Evolutionary conservation across 1,140 invertebrate species (phyloP), one percentile per base, ranked within the genome.

Genomic region (Drosophila oshimai): DNA sequence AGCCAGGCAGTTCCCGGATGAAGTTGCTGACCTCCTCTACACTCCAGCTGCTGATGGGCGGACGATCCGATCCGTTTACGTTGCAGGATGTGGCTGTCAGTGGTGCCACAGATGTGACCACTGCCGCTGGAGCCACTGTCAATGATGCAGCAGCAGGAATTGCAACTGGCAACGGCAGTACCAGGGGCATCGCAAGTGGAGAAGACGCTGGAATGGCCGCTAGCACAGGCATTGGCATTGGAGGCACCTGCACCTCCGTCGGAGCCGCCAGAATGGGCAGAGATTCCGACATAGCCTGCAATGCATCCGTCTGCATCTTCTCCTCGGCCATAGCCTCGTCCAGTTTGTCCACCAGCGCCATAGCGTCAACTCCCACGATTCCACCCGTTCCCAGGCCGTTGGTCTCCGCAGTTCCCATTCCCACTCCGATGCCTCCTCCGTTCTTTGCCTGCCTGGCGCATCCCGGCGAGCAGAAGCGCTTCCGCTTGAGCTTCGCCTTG

Each of bases 1-100:
- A 99, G 0, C 97, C 98, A 0, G 96, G 96, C 53, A 98, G 92
- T 68, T 94, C 95, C 53, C 95, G 93, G 61, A 98, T 96, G 78
- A 98, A 98, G 34, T 98, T 96, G 84, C 94, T 95, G 0, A 96
- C 95, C 84, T 96, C 95, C 18, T 92, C 91, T 28, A 96, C 95
- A 93, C 94, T 87, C 58, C 83, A 91, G 73, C 83, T 79, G 28
- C 68, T 58, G 18, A 83, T 89, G 20, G 79, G 70, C 4, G 76
- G 65, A 5, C 77, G 83, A 13, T 88, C 64, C 1, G 29, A 6
- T 7, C 44, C 47, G 3, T 49, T 65, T 3, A 18, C 12, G 9
- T 26, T 26, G 31, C 46, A 6, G 9, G 44, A 18, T 26, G 53
- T 3, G 2, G 44, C 15, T 26, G 53, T 3, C 1, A 17, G 10